phyloP scores from a whole-genome alignment of 1,140 invertebrate genomes.

The Drosophila lini region DNA sequence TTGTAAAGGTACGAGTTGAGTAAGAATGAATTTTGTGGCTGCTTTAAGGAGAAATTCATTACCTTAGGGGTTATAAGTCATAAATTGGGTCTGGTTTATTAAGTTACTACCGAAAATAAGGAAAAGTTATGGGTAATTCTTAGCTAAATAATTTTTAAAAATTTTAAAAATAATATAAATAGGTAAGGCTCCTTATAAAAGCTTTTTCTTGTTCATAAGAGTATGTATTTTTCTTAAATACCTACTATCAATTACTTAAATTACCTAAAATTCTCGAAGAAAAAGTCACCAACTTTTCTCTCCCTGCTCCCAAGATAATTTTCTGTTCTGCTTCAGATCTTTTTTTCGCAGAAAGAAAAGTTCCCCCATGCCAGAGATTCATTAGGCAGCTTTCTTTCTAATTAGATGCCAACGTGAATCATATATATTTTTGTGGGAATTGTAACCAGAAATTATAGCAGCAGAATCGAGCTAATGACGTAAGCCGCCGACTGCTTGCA shows the following conservation, averaged over 20 bases:
- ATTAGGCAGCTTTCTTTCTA: conserved; percentile 32
- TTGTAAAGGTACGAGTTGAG: neutral
- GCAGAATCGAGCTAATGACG: conserved; percentile 54
- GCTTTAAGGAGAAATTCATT: neutral
- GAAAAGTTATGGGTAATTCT: neutral
- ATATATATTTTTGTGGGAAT: conserved; percentile 41
- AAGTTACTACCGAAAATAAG: neutral
- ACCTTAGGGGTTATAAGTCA: neutral
- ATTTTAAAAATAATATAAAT: too few relatives aligned
- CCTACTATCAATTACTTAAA: too few relatives aligned
- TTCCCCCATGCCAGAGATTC: conserved; percentile 23
- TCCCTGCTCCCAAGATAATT: neutral
- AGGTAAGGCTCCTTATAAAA: too few relatives aligned
- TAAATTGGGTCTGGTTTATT: neutral
- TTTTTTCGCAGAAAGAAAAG: conserved; percentile 22
- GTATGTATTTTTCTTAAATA: too few relatives aligned
- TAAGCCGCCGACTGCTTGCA: conserved; percentile 35
- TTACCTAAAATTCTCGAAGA: neutral
- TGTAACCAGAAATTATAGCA: neutral
- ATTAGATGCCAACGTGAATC: conserved; percentile 31
- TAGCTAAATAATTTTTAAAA: too few relatives aligned
- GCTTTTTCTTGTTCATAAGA: too few relatives aligned
- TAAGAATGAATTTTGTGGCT: too few relatives aligned
- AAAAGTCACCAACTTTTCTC: conserved; percentile 3
- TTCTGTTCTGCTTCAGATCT: conserved; percentile 7